Percentiles rank a stretch among this genome's conserved stretches.
These are phyloP conservation scores for Lophius piscatorius DNA, from an alignment of 2,113 vertebrate species.

Conservation along the genomic window DNA sequence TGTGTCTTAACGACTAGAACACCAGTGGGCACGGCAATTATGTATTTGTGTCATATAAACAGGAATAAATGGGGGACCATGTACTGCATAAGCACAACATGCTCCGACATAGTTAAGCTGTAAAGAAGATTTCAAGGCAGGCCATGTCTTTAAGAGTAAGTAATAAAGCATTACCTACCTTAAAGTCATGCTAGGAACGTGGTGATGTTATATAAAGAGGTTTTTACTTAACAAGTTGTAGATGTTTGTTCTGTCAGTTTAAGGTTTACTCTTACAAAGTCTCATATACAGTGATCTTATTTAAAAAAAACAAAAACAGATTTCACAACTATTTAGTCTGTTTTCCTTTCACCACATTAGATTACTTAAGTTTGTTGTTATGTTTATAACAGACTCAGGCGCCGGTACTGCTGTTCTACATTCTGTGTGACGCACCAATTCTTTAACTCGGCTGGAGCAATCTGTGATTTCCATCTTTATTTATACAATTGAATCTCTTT, in stretches of 20 bases:
- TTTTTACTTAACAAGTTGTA: not conserved
- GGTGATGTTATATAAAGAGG: not conserved
- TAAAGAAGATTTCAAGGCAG: not conserved
- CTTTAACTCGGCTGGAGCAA: constrained; percentile 9
- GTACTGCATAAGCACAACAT: not conserved
- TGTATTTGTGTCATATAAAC: not conserved
- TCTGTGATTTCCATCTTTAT: constrained; percentile 3
- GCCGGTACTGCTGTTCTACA: too few species aligned
- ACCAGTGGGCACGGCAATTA: not conserved
- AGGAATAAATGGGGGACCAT: not conserved
- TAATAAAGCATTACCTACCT: not conserved
- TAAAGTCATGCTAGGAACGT: not conserved
- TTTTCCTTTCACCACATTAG: constrained; percentile 1
- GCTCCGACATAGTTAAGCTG: not conserved
- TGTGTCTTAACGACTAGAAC: not conserved
- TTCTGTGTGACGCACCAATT: not conserved
- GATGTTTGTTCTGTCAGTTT: not conserved
- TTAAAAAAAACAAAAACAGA: not conserved
- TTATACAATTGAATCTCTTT: not conserved
- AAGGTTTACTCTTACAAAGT: not conserved
- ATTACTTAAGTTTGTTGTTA: not conserved
- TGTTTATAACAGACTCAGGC: not conserved
- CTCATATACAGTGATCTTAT: not conserved
- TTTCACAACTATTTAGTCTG: constrained; percentile 10
- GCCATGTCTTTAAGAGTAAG: not conserved